Conservation (phyloP, 1,140 invertebrate species). For the Drosophila suzukii region DNA sequence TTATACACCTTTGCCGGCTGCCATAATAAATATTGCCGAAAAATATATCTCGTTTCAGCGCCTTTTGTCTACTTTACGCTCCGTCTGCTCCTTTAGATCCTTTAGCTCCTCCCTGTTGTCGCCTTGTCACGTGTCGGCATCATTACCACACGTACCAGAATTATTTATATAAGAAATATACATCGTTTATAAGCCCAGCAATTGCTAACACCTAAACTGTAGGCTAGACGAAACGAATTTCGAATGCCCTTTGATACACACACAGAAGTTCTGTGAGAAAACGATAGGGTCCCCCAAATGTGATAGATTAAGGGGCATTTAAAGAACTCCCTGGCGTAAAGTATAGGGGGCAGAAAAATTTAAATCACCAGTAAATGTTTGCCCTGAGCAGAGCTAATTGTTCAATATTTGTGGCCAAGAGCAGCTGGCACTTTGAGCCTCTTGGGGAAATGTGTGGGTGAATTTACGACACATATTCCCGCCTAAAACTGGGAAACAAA, state of each 20-base stretch:
- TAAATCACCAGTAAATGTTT: slow-evolving; percentile 51
- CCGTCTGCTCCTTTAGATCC: slow-evolving; percentile 18
- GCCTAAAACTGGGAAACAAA: slow-evolving; percentile 64
- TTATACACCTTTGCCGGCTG: slow-evolving; percentile 71
- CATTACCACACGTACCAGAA: slow-evolving; percentile 77
- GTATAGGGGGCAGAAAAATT: slow-evolving; percentile 22
- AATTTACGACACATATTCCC: slow-evolving; percentile 72
- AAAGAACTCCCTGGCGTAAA: neutral
- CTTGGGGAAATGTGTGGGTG: slow-evolving; percentile 51
- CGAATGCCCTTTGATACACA: slow-evolving; percentile 11
- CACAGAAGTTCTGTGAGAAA: too few species aligned
- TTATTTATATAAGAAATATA: slow-evolving; percentile 79
- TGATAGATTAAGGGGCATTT: neutral
- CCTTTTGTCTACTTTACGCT: slow-evolving; percentile 67
- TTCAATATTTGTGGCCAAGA: slow-evolving; percentile 65
- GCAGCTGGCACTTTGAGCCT: slow-evolving; percentile 54
- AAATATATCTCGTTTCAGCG: slow-evolving; percentile 80
- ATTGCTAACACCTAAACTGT: slow-evolving; percentile 20
- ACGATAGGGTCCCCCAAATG: neutral
- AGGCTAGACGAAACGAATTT: slow-evolving; percentile 1
- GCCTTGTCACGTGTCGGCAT: slow-evolving; percentile 79
- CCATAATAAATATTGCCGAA: slow-evolving; percentile 77
- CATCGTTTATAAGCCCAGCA: slow-evolving; percentile 68
- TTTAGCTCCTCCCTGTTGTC: slow-evolving; percentile 30
- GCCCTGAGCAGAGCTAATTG: slow-evolving; percentile 64